Evolutionary conservation across 2,888 invertebrate genomes (phyloP).

Genomic region (Himalopsyche tibetana): DNA sequence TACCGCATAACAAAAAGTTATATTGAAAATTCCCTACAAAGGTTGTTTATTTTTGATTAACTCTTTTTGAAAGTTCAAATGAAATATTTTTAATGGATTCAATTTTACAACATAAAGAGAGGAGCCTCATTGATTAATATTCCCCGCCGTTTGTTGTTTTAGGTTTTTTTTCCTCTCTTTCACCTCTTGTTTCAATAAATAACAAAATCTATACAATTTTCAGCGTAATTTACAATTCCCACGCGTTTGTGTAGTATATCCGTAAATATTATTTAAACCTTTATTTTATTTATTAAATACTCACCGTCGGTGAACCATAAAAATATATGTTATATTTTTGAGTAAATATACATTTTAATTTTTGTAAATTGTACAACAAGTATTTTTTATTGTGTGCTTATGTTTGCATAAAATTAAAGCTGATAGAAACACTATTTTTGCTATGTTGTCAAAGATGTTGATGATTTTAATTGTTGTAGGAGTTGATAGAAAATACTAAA

Average conservation of each 20-base stretch:
- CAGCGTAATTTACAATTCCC: constrained; percentile 6
- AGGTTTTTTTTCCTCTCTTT: constrained; percentile 20
- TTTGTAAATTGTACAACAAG: no score
- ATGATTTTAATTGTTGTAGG: no score
- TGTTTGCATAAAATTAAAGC: no score
- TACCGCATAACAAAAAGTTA: neutral
- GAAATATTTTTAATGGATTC: constrained; percentile 41
- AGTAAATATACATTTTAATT: no score
- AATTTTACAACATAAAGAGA: constrained; percentile 1
- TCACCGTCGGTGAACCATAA: neutral
- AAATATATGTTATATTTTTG: no score
- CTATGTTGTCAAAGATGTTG: no score
- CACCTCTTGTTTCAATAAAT: neutral
- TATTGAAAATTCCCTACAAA: constrained; percentile 22
- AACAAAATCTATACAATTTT: constrained; percentile 38
- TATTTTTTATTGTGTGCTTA: no score
- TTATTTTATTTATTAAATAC: neutral
- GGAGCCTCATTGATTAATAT: constrained; percentile 26
- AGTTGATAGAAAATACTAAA: no score
- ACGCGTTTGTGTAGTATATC: neutral
- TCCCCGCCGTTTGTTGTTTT: constrained; percentile 1
- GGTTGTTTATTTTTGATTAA: constrained; percentile 42
- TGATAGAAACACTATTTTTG: no score
- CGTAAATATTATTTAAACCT: neutral
- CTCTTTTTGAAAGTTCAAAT: constrained; percentile 39